Evolutionary conservation across 2,888 invertebrate genomes (phyloP).

Genomic region (Mellilla xanthometata): DNA sequence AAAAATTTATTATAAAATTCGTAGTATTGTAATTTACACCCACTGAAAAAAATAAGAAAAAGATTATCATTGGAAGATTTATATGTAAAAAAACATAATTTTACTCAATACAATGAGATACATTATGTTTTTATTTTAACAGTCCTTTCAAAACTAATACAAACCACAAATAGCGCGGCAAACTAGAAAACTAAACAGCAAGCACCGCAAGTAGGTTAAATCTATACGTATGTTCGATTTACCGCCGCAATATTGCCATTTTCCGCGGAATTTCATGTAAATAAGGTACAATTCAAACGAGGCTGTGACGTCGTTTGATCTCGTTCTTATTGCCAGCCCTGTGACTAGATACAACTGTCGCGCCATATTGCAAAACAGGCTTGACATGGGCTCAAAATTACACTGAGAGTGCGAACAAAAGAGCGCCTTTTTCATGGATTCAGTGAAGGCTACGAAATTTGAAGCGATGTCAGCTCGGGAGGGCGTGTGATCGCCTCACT

Average conservation of each 20-base stretch:
- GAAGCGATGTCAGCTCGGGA: no score
- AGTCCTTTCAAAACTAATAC: no score
- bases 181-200: neutral
- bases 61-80: no score
- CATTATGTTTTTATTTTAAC: no score
- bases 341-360: constrained; percentile 7
- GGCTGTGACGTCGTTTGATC: constrained; percentile 12
- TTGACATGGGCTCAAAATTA: constrained; percentile 7
- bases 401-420: neutral
- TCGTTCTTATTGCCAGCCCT: constrained; percentile 10
- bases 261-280: constrained; percentile 9
- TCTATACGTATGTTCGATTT: constrained; percentile 1
- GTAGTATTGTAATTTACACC: no score
- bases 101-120: no score
- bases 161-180: neutral
- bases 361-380: constrained; percentile 12
- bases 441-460: no score
- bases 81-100: no score
- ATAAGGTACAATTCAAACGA: constrained; percentile 10
- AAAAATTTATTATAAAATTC: no score
- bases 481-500: no score
- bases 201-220: neutral
- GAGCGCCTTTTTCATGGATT: no score
- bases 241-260: neutral
- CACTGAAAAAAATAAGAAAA: no score